Base-by-base conservation (phyloP, 2,113 vertebrate genomes). In the Nanorana parkeri region DNA sequence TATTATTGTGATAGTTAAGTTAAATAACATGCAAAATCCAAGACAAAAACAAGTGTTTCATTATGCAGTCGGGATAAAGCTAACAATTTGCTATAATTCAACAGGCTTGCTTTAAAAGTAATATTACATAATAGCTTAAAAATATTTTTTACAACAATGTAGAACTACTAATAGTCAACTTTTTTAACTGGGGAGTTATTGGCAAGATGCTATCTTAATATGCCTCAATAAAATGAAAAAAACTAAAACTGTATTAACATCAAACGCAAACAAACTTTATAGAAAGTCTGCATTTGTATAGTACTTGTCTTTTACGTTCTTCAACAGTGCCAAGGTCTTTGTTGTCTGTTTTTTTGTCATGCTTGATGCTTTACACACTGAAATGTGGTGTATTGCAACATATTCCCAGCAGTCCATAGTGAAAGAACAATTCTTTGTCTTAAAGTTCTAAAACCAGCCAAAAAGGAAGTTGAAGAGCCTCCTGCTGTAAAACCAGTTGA, bases 401-500 rank as follows among this genome's bases (percentile, higher is more conserved):
- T n/a, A 73, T 29, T 19, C 32, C 29, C 17, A 58, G 17, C n/a
- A 60, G 1, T 24, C 15, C 8, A 61, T 47, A 51, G 63, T 74
- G 65, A 75, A 83, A 67, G 28, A 20, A 17, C 88, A 89, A 88
- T 86, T 88, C 68, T 85, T 90, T 93, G 86, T 92, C 83, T 92
- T 93, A 55, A 94, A 94, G 94, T 94, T 89, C 85, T 90, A 88
- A 94, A 88, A 76, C 80, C 72, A 51, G 66, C 61, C 52, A 83
- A 83, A 68, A 92, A 93, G 92, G 87, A 91, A 84, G 86, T 78
- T 67, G 93, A 91, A 83, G 91, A 92, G 84, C 91, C 93, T 80
- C 88, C 89, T 87, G 91, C 93, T 83, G 90, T 93, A 89, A 92
- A 93, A 87, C 90, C 89, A 87, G 52, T 89, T 86, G 94, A 94